phyloP scores from a whole-genome alignment of 2,113 vertebrate species.

The Mugil cephalus region DNA sequence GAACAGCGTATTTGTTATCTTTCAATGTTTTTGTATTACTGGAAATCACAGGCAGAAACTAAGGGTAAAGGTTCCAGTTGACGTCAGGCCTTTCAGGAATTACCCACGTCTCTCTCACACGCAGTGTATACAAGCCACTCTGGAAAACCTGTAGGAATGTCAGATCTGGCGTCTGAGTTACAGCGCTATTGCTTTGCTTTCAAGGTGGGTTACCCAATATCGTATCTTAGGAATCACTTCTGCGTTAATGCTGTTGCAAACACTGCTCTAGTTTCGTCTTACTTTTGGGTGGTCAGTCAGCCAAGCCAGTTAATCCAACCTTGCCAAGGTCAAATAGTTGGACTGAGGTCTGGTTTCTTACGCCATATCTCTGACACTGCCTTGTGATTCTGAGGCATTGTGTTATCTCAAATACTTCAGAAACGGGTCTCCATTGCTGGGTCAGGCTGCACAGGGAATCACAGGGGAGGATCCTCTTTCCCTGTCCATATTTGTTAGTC shows the following conservation, averaged over 20 bases:
- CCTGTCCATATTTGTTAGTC: constrained; percentile 59
- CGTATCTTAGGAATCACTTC: constrained; percentile 60
- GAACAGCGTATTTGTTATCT: constrained; percentile 41
- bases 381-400: constrained; percentile 64
- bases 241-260: constrained; percentile 59
- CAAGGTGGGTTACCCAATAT: constrained; percentile 64
- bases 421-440: constrained; percentile 52
- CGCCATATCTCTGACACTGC: constrained; percentile 68
- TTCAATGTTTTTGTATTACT: constrained; percentile 62
- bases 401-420: constrained; percentile 64
- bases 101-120: constrained; percentile 50
- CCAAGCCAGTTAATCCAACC: constrained; percentile 37
- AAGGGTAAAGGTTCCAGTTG: constrained; percentile 62
- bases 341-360: constrained; percentile 58
- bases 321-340: constrained; percentile 78
- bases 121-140: constrained; percentile 41
- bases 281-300: constrained; percentile 74
- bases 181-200: constrained; percentile 58
- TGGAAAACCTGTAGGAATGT: constrained; percentile 47
- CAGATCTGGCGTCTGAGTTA: constrained; percentile 27
- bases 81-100: constrained; percentile 72
- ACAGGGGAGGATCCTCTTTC: constrained; percentile 65
- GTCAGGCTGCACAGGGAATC: constrained; percentile 46
- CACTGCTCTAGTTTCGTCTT: constrained; percentile 50
- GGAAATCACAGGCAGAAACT: constrained; percentile 66